Conservation (phyloP, 2,888 invertebrate genomes). For the Drosophila putrida region DNA sequence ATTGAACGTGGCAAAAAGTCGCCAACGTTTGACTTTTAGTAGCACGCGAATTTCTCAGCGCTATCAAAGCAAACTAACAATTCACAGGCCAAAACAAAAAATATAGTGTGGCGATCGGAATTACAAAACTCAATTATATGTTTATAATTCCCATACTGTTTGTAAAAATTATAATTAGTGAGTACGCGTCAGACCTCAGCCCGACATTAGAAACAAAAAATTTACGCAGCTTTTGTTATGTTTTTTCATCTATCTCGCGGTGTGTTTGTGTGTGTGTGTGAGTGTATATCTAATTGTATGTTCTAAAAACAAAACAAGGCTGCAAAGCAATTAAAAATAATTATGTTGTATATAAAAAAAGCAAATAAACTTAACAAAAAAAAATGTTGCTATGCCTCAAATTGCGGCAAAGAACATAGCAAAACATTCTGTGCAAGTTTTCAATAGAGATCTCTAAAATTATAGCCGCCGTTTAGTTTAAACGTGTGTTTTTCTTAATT, state of each 20-base stretch:
- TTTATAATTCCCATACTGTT: slow-evolving; percentile 76
- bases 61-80: slow-evolving; percentile 59
- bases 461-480: slow-evolving; percentile 31
- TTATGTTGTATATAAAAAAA: slow-evolving; percentile 46
- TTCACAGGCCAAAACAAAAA: slow-evolving; percentile 54
- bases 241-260: slow-evolving; percentile 1
- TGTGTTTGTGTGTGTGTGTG: slow-evolving; percentile 21
- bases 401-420: slow-evolving; percentile 47
- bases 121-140: slow-evolving; percentile 68
- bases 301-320: slow-evolving; percentile 61
- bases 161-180: slow-evolving; percentile 75
- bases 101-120: slow-evolving; percentile 31
- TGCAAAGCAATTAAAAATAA: slow-evolving; percentile 66
- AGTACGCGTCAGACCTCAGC: slow-evolving; percentile 60
- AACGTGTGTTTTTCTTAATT: slow-evolving; percentile 54
- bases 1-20: slow-evolving; percentile 73
- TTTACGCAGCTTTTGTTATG: slow-evolving; percentile 47
- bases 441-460: slow-evolving; percentile 45
- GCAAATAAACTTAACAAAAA: slow-evolving; percentile 31
- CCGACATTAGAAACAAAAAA: slow-evolving; percentile 27
- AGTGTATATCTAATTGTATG: slow-evolving; percentile 25
- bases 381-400: slow-evolving; percentile 49
- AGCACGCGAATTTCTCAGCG: slow-evolving; percentile 76
- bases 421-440: slow-evolving; percentile 39
- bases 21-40: slow-evolving; percentile 78